A percentile compares a stretch with the other conserved stretches of the same genome.
Evolutionary conservation across 2,797 vertebrate species (phyloP).

Genomic region (Anas flavirostris): DNA sequence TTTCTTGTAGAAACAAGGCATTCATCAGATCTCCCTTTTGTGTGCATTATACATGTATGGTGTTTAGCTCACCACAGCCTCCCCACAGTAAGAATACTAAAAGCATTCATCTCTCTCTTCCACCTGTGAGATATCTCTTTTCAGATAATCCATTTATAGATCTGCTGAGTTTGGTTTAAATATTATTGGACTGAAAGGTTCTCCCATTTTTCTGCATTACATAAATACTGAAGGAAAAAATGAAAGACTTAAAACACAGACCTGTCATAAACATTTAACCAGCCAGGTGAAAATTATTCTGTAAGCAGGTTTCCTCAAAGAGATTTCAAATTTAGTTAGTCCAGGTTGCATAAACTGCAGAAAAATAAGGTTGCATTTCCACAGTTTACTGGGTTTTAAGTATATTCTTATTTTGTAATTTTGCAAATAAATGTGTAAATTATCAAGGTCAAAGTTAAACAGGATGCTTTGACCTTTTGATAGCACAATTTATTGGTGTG

Average conservation of each 20-base stretch:
- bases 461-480: neutral
- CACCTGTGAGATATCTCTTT: neutral
- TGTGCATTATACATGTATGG: neutral
- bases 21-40: neutral
- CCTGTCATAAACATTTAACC: neutral
- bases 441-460: neutral
- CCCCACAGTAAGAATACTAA: fast-evolving
- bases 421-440: neutral
- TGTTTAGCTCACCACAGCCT: neutral
- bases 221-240: neutral
- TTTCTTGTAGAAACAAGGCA: neutral
- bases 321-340: neutral
- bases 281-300: neutral
- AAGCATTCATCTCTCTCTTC: neutral
- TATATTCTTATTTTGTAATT: neutral
- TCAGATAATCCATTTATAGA: neutral
- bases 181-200: neutral
- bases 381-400: neutral
- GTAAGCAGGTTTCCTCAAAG: neutral
- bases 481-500: neutral
- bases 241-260: neutral
- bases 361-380: neutral
- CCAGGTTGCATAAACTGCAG: neutral
- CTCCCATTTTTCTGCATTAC: neutral
- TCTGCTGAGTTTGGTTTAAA: neutral